Percentiles rank a stretch among this genome's conserved stretches.
Evolutionary conservation across 1,140 invertebrate species (phyloP).

Genomic region (Drosophila carrolli): DNA sequence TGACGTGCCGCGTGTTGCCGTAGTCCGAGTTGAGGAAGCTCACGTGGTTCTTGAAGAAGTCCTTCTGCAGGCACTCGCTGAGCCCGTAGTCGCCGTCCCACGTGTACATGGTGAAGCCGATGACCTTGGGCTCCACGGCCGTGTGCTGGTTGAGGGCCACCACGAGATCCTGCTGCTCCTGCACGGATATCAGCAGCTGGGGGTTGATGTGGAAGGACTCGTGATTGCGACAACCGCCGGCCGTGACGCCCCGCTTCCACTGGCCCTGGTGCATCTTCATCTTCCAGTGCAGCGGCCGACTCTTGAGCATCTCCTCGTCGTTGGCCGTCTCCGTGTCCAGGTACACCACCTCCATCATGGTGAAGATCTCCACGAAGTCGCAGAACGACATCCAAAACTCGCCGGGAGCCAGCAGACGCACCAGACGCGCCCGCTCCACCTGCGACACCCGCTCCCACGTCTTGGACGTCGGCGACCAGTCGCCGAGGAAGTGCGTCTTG

Average conservation of each 20-base stretch:
- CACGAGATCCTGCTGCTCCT: conserved; percentile 93
- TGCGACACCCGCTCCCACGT: conserved; percentile 92
- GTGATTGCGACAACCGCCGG: conserved; percentile 95
- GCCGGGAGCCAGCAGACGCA: conserved; percentile 89
- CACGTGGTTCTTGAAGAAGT: conserved; percentile 95
- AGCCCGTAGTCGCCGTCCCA: conserved; percentile 85
- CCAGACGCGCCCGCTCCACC: conserved; percentile 90
- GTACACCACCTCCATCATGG: conserved; percentile 94
- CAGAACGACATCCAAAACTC: conserved; percentile 95
- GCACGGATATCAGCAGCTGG: conserved; percentile 92
- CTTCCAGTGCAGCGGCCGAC: conserved; percentile 92
- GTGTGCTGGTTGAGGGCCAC: conserved; percentile 96
- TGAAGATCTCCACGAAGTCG: conserved; percentile 94
- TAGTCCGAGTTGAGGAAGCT: conserved; percentile 96
- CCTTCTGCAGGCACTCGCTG: conserved; percentile 88
- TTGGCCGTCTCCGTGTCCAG: conserved; percentile 93
- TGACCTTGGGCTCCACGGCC: conserved; percentile 96
- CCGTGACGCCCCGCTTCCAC: conserved; percentile 95
- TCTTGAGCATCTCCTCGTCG: conserved; percentile 92
- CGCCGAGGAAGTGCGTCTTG: conserved; percentile 89
- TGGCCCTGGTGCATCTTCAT: conserved; percentile 93
- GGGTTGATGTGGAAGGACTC: conserved; percentile 98
- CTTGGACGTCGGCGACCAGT: conserved; percentile 89
- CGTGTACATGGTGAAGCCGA: conserved; percentile 96
- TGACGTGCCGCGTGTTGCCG: conserved; percentile 95